Evolutionary conservation across 2,113 vertebrate genomes (phyloP), one percentile per base, ranked within the genome.

Genomic region (Erythrolamprus reginae): DNA sequence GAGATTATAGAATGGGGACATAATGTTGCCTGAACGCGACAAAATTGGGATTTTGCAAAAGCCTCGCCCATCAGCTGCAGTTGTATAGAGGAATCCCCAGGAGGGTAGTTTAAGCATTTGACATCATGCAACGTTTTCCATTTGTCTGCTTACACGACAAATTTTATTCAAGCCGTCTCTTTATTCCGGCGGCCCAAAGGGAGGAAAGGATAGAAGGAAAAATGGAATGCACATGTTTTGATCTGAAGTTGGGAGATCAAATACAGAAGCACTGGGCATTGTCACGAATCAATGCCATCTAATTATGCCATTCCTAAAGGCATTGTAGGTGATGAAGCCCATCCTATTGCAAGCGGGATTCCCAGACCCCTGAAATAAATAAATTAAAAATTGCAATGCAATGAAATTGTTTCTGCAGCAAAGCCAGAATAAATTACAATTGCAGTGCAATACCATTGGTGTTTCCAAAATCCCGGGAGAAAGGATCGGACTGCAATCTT

Each of bases 211-310:
- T 1, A 28, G 45, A 55, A 91, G 58, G 52, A 19, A 12, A 87
- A 92, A 55, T 19, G 12, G 13, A 88, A 91, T 90, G 33, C 21
- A 86, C 89, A 51, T 42, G 87, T 89, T 88, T 48, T 8, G 28
- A 0, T 3, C 8, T 3, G 70, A 53, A 3, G 1, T 84, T 33
- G 33, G 33, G 1, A 82, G 48, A 3, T 88, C 87, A 92, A 83
- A 52, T 5, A 12, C 8, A 23, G 91, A 89, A 94, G 4, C 8
- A 61, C 1, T 0, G 10, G 1, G 0, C 56, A 9, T 19, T n/a
- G 53, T 28, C 70, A 10, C 86, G 87, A 94, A 70, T 21, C 58
- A 91, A 33, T 5, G 45, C 0, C 1, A 45, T 4, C 38, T 91
- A 56, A 70, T 9, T 90, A n/a, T 24, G 88, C 1, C n/a, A 91